phyloP scores from a whole-genome alignment of 2,888 invertebrate genomes.

The Hypolimnas misippus region DNA sequence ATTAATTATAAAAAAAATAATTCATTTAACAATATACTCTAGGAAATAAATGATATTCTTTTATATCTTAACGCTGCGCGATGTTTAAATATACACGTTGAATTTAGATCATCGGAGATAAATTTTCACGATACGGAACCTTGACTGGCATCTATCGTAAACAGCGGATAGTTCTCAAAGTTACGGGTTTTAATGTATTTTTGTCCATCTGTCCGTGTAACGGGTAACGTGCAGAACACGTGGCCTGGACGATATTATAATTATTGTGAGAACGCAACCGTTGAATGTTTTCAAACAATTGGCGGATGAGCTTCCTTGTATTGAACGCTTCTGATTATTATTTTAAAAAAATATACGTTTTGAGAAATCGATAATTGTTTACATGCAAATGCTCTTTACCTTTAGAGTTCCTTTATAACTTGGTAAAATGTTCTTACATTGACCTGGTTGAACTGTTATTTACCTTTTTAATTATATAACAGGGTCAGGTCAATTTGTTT shows the following conservation, averaged over 20 bases:
- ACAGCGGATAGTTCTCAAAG: constrained; percentile 29
- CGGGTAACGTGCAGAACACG: constrained; percentile 36
- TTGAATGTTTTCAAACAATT: constrained; percentile 31
- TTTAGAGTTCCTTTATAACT: background rate
- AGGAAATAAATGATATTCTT: too few relatives aligned
- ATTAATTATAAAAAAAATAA: too few relatives aligned
- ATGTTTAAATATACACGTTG: background rate
- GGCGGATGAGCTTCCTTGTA: constrained; percentile 37
- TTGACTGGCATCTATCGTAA: constrained; percentile 35
- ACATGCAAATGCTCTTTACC: background rate
- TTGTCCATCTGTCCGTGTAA: constrained; percentile 36
- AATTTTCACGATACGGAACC: constrained; percentile 27
- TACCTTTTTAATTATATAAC: too few relatives aligned
- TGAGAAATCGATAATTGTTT: constrained; percentile 17
- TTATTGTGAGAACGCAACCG: constrained; percentile 28
- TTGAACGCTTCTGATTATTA: constrained; percentile 33
- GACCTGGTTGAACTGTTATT: too few relatives aligned
- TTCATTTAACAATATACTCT: background rate
- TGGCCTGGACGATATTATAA: constrained; percentile 34
- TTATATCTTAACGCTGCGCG: background rate
- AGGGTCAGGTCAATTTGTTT: too few relatives aligned
- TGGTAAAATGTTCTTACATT: background rate
- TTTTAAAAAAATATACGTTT: constrained; percentile 21
- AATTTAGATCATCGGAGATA: constrained; percentile 12
- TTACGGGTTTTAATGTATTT: constrained; percentile 43